phyloP scores from a whole-genome alignment of 2,113 vertebrate genomes.

The Dipodomys stephensi region DNA sequence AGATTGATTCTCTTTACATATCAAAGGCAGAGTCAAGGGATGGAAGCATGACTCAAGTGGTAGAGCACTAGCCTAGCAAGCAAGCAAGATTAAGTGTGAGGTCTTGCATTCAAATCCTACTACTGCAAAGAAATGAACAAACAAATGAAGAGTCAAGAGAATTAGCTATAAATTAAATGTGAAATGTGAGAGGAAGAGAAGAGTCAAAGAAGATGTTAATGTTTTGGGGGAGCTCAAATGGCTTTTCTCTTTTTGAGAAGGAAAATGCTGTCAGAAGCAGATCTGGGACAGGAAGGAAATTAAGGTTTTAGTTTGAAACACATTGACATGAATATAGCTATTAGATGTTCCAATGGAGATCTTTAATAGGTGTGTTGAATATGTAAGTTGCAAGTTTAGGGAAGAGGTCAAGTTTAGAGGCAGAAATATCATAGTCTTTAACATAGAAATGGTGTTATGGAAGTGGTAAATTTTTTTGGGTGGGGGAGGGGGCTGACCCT shows the following conservation, averaged over 20 bases:
- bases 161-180: not conserved
- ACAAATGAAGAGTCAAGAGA: not conserved
- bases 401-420: not conserved
- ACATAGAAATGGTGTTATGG: not conserved
- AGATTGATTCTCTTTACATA: not conserved
- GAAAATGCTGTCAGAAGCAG: not conserved
- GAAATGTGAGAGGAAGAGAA: not conserved
- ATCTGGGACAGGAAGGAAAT: not conserved
- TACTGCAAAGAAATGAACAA: too few species aligned
- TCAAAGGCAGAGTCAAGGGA: not conserved
- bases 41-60: too few species aligned
- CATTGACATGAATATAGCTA: not conserved
- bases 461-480: not conserved
- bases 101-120: too few species aligned
- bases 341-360: not conserved
- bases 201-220: not conserved
- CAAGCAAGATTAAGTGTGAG: too few species aligned
- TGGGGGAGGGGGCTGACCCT: too few species aligned
- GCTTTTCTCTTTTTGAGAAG: not conserved
- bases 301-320: conserved; percentile 8
- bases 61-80: too few species aligned
- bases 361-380: not conserved
- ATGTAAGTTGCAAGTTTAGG: not conserved
- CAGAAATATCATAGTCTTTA: not conserved
- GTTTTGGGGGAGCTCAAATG: not conserved